Evolutionary conservation across 2,888 invertebrate genomes (phyloP).

Genomic region (Noctua pronuba): DNA sequence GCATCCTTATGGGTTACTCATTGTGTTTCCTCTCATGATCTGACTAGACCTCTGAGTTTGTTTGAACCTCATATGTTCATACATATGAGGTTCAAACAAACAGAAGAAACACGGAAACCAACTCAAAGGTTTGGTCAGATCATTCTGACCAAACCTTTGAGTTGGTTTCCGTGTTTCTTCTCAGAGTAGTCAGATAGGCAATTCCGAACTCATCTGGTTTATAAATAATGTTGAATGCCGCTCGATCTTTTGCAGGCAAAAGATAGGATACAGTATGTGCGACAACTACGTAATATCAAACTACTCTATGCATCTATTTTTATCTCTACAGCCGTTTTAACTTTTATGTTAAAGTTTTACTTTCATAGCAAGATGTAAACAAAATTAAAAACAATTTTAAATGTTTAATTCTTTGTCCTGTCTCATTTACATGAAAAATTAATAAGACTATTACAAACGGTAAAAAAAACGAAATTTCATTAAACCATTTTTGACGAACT

Average conservation of each 20-base stretch:
- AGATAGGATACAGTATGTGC: background rate
- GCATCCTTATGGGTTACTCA: background rate
- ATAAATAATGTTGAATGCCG: background rate
- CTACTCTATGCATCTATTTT: background rate
- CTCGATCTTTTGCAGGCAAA: background rate
- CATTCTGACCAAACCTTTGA: background rate
- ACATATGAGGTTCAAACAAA: too few species aligned
- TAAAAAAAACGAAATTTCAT: background rate
- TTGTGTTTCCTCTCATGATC: background rate
- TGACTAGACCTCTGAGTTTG: background rate
- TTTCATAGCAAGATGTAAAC: background rate
- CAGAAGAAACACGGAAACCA: too few species aligned
- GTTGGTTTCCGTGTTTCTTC: background rate
- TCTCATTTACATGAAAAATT: background rate
- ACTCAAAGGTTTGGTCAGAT: too few species aligned
- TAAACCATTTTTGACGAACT: background rate
- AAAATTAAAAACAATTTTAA: background rate
- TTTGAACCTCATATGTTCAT: too few species aligned
- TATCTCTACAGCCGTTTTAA: background rate
- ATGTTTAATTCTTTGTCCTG: background rate
- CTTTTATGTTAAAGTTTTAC: background rate
- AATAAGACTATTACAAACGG: background rate
- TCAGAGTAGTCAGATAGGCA: background rate
- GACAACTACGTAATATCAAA: background rate
- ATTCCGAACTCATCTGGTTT: background rate